Evolutionary conservation across 2,797 vertebrate genomes (phyloP).

Genomic region (Paedocypris micromegethes): DNA sequence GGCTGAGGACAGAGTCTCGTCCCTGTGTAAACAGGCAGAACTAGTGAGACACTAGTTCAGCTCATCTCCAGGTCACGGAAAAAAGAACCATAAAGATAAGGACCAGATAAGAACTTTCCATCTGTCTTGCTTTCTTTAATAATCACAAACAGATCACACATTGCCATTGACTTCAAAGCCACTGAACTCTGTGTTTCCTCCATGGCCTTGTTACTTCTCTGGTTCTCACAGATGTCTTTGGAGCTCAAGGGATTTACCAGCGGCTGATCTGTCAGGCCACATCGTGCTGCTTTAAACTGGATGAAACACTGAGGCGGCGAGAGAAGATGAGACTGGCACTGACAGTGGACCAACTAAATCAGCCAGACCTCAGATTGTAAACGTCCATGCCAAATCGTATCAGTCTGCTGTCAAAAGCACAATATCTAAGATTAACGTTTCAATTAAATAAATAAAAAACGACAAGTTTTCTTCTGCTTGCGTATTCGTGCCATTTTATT

Average conservation of each 20-base stretch:
- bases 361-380: not conserved
- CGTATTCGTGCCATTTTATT: too few species aligned
- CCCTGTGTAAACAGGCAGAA: conserved; percentile 14
- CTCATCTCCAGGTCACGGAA: conserved; percentile 24
- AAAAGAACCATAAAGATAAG: conserved; percentile 32
- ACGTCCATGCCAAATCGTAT: too few species aligned
- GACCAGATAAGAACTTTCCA: conserved; percentile 19
- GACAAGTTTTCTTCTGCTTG: too few species aligned
- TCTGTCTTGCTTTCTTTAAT: conserved; percentile 18
- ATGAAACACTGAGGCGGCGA: conserved; percentile 2
- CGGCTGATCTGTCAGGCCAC: conserved; percentile 16
- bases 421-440: too few species aligned
- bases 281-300: not conserved
- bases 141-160: conserved; percentile 26
- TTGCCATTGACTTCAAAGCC: conserved; percentile 33
- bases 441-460: too few species aligned
- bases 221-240: conserved; percentile 37
- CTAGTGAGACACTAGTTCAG: conserved; percentile 7
- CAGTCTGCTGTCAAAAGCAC: too few species aligned
- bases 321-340: not conserved
- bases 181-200: conserved; percentile 16
- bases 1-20: conserved; percentile 2
- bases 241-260: conserved; percentile 16
- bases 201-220: not conserved
- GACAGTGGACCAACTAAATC: not conserved